These are phyloP conservation scores for Trichoplusia ni DNA, from an alignment of 1,140 invertebrate species.

Conservation along the genomic window DNA sequence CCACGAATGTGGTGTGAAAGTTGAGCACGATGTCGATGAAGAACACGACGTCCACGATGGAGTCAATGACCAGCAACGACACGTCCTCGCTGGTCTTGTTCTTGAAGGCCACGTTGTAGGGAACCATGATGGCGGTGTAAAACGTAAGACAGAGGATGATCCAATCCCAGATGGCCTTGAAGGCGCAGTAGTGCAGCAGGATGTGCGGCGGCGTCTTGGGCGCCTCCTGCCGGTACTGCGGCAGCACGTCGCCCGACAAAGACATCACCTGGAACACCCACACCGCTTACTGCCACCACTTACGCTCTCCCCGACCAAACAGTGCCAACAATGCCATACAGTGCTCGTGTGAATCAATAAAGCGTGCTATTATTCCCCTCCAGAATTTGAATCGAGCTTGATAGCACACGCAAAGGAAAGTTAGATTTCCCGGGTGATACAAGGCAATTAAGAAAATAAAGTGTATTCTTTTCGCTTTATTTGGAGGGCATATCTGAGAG, in stretches of 20 bases:
- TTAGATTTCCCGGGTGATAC: no score
- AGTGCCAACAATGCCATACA: no score
- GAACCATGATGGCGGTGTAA: conserved; percentile 99
- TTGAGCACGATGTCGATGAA: conserved; percentile 99
- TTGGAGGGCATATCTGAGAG: no score
- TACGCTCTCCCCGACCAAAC: not conserved
- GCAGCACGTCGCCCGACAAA: conserved; percentile 92
- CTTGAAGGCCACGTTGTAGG: conserved; percentile 99
- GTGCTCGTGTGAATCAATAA: no score
- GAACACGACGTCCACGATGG: conserved; percentile 99
- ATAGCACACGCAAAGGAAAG: no score
- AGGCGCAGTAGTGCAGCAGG: conserved; percentile 98
- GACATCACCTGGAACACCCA: conserved; percentile 69
- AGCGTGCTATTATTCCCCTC: no score
- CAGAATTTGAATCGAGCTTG: no score
- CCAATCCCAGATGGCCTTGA: conserved; percentile 99
- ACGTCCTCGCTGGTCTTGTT: conserved; percentile 99
- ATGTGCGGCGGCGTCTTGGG: conserved; percentile 99
- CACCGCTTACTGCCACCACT: not conserved
- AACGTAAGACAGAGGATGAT: conserved; percentile 99
- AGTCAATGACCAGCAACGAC: conserved; percentile 97
- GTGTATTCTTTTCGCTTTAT: no score
- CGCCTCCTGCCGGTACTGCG: conserved; percentile 99
- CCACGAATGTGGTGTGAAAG: conserved; percentile 99
- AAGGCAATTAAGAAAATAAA: no score